A percentile compares a stretch with the other conserved stretches of the same genome.
phyloP scores from a whole-genome alignment of 2,113 vertebrate species.

The Tenebrosternarchus preto region DNA sequence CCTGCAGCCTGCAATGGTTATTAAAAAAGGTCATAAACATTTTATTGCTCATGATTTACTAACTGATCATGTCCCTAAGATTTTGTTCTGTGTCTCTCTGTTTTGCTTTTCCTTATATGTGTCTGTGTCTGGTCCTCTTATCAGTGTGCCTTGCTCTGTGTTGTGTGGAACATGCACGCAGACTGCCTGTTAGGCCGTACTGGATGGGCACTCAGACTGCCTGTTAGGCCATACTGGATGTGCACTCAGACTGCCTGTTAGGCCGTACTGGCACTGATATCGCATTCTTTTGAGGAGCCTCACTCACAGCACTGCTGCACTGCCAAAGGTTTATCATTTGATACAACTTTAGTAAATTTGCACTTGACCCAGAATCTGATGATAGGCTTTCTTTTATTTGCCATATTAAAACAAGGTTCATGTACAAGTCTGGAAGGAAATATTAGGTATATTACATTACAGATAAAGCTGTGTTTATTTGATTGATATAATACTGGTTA shows the following conservation, averaged over 20 bases:
- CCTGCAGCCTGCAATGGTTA: neutral
- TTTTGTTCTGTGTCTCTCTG: conserved; percentile 32
- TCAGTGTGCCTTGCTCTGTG: conserved; percentile 58
- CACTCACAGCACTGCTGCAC: conserved; percentile 39
- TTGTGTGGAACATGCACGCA: conserved; percentile 71
- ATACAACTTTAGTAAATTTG: conserved; percentile 1
- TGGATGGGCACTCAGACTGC: conserved; percentile 25
- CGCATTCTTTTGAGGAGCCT: conserved; percentile 80
- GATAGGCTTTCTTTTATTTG: neutral
- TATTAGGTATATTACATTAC: too few relatives aligned
- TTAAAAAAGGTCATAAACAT: neutral
- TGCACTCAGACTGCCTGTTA: too few relatives aligned
- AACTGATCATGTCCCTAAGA: conserved; percentile 50
- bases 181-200: conserved; percentile 80
- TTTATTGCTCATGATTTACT: conserved; percentile 37
- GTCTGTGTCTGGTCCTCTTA: conserved; percentile 65
- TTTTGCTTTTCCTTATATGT: conserved; percentile 1
- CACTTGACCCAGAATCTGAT: neutral
- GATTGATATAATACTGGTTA: too few relatives aligned
- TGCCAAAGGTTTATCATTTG: conserved; percentile 38
- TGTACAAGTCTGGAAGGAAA: too few relatives aligned
- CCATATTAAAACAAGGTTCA: too few relatives aligned
- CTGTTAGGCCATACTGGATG: too few relatives aligned
- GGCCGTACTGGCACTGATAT: conserved; percentile 78
- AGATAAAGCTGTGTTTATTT: too few relatives aligned